phyloP scores from a whole-genome alignment of 2,888 invertebrate genomes.

The Xestia sexstrigata region DNA sequence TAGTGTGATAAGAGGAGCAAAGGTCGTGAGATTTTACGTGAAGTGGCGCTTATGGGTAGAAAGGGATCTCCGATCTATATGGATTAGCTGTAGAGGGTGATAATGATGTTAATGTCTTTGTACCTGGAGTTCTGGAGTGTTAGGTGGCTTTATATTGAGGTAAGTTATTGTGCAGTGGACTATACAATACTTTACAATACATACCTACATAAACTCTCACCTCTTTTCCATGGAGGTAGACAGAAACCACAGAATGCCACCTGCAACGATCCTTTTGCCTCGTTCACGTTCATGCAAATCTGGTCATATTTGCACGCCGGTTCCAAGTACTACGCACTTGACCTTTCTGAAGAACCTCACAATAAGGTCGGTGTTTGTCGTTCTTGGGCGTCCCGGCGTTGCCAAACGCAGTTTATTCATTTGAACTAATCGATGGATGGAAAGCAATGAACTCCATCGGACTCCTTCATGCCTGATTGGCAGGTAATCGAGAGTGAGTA shows the following conservation, averaged over 20 bases:
- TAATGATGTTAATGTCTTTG: constrained; percentile 1
- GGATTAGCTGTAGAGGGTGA: constrained; percentile 2
- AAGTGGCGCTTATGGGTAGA: constrained; percentile 24
- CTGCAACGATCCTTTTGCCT: no score
- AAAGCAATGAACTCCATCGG: background rate
- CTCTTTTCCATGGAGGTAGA: no score
- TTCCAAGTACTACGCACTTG: no score
- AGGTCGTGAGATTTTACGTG: constrained; percentile 43
- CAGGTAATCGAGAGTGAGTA: background rate
- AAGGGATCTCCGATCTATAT: constrained; percentile 17
- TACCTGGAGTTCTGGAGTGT: background rate
- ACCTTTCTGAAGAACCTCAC: no score
- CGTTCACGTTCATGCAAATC: no score
- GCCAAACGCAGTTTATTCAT: background rate
- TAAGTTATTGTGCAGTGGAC: background rate
- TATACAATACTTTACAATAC: no score
- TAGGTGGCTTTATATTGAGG: background rate
- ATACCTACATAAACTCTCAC: no score
- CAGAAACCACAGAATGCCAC: no score
- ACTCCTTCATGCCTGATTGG: background rate
- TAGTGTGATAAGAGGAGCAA: constrained; percentile 29
- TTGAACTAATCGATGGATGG: background rate
- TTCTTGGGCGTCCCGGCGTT: no score
- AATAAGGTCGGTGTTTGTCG: no score
- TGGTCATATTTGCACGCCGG: no score